Percentiles rank a stretch among this genome's conserved stretches.
These are phyloP conservation scores for Stichopus horrens DNA, from an alignment of 53 echinoderm and acorn worm genomes.

Conservation along the genomic window DNA sequence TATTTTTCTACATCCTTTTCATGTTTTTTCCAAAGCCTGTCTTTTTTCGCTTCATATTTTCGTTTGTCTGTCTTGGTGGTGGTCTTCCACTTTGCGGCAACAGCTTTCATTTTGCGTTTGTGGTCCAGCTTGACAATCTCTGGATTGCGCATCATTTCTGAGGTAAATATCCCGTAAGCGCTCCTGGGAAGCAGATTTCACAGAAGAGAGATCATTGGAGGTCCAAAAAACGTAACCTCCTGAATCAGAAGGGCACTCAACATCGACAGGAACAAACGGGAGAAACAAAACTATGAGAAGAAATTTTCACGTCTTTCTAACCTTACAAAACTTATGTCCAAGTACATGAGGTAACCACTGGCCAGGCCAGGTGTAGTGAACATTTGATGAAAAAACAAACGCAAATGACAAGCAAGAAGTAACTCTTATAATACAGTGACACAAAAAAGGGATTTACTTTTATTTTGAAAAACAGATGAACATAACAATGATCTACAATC, in stretches of 20 bases:
- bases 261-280: background rate
- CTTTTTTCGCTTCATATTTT: conserved; percentile 88
- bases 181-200: conserved; percentile 51
- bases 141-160: conserved; percentile 67
- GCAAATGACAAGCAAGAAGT: too few relatives aligned
- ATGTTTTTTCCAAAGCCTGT: conserved; percentile 77
- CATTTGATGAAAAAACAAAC: too few relatives aligned
- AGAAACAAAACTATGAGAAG: background rate
- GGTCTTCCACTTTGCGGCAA: conserved; percentile 77
- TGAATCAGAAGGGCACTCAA: too few relatives aligned
- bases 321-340: too few relatives aligned
- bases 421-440: too few relatives aligned
- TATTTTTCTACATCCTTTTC: conserved; percentile 84
- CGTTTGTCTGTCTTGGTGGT: conserved; percentile 79
- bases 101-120: conserved; percentile 77
- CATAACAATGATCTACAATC: too few relatives aligned
- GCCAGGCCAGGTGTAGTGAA: too few relatives aligned
- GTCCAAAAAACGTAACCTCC: background rate
- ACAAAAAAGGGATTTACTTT: too few relatives aligned
- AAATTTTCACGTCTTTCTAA: background rate
- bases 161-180: conserved; percentile 80
- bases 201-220: background rate
- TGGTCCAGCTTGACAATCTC: conserved; percentile 71
- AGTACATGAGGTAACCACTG: too few relatives aligned
- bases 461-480: too few relatives aligned